Evolutionary conservation across 2,797 vertebrate species (phyloP), one percentile per base, ranked within the genome.

Genomic region (Tapirus indicus): DNA sequence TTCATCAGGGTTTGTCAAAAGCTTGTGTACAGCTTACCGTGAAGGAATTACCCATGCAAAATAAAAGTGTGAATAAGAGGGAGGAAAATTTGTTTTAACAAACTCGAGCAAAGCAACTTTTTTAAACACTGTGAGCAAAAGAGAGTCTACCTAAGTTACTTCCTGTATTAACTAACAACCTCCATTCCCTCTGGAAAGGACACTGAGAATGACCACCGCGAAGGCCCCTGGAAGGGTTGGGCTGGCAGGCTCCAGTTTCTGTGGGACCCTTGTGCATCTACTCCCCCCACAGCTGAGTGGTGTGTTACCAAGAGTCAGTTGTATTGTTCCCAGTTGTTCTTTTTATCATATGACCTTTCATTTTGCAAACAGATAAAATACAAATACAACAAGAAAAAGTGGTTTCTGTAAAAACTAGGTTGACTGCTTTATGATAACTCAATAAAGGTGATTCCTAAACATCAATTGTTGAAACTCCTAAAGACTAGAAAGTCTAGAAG

Each of bases 21-120:
- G 54, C 16, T 8, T 77, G 60, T 88, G 54, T 23, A 66, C 17
- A 56, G 16, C 29, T 16, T 78, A 68, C 10, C 75, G 75, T 16
- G 20, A 72, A 82, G 78, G 86, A 80, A 94, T 58, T 82, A 62
- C 71, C 32, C 21, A 14, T 96, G 72, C 80, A 97, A 96, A 84
- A 75, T 20, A 38, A 1, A 49, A 90, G 35, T 47, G 20, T 69
- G 80, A 96, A 82, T 49, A 88, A 87, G 66, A 58, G 64, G 38
- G 27, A 72, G 71, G 78, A 27, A 80, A 77, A 64, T 78, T 87
- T n/a, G 35, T 84, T 96, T 66, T 25, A 49, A 85, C 35, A 62
- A 94, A 84, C 16, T 41, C 77, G 93, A 92, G 47, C 1, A 41
- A 84, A 77, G 88, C 74, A 74, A 86, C 13, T 87, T 92, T 88